Conservation (phyloP, 2,888 invertebrate species). For the Lepidocyrtoides sp. region DNA sequence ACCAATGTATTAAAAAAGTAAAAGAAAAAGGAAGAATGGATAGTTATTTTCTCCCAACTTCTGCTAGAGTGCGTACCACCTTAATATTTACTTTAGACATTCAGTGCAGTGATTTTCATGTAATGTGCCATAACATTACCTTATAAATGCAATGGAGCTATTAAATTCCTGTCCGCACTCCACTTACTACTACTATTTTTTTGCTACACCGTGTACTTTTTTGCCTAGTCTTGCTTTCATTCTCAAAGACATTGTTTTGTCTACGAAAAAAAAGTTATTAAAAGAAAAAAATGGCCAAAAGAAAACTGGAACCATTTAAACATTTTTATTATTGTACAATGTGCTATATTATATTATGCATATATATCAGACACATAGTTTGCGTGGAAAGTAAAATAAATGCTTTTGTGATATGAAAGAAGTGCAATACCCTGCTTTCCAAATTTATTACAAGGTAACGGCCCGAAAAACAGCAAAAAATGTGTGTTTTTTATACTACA, state of each 20-base stretch:
- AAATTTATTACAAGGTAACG: conserved; percentile 46
- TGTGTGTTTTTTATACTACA: not conserved
- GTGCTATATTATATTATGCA: no score
- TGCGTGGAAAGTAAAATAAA: not conserved
- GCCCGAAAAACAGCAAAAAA: conserved; percentile 27
- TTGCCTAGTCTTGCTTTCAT: not conserved
- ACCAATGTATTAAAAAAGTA: conserved; percentile 37
- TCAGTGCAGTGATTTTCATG: conserved; percentile 53
- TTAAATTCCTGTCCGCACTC: not conserved
- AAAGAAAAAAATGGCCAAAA: not conserved
- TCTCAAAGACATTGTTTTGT: not conserved
- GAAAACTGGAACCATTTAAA: no score
- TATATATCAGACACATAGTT: not conserved
- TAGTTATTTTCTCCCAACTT: conserved; percentile 12
- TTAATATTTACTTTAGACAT: conserved; percentile 54
- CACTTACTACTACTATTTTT: no score
- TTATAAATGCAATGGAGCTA: conserved; percentile 38
- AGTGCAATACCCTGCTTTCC: not conserved
- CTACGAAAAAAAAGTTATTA: not conserved
- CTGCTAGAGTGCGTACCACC: not conserved
- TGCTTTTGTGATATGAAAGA: not conserved
- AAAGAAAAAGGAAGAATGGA: conserved; percentile 11
- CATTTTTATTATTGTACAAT: not conserved
- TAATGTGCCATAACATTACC: conserved; percentile 40
- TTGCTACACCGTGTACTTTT: not conserved